Base-by-base conservation (phyloP, 2,888 invertebrate species). In the Hanleya hanleyi region DNA sequence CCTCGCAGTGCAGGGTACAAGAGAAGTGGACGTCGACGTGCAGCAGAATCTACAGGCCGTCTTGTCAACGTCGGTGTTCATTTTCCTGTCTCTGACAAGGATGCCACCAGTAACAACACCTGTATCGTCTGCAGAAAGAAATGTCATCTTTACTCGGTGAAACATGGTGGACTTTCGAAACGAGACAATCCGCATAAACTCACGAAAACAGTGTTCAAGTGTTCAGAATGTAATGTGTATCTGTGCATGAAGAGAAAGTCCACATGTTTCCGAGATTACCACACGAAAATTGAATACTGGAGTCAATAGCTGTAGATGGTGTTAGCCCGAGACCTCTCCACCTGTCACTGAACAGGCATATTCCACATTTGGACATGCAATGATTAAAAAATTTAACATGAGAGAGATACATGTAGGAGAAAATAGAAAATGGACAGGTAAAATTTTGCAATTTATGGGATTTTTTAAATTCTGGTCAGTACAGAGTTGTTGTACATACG, bases 231-330 rank as follows among this genome's bases (percentile, higher is more conserved):
- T n/a, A 32, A 64, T 35, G 64, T 64, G 35, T 67, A n/a, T 26
- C 41, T 47, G 22, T 64, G 64, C 33, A 47, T 62, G 33, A 41
- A 70, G 1, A 41, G 38, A 62, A 4, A 29, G 38, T 65, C 70
- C 1, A 6, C 38, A 38, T 57, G n/a, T 65, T 65, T 22, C 18
- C 61, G 7, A 65, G 64, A 65, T 51, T 47, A 41, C 38, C 35
- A 70, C 62, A 64, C 70, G 32, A 64, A 64, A 35, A 36, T 64
- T 18, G 64, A 64, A 35, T 35, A 35, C 36, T 35, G 64, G 64
- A 12, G 36, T 15, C n/a, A n/a, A 41, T 41, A n/a, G n/a, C n/a
- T n/a, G n/a, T n/a, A n/a, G n/a, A n/a, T n/a, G n/a, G n/a, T n/a
- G n/a, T n/a, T n/a, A n/a, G n/a, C n/a, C n/a, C n/a, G n/a, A n/a